Evolutionary conservation across 2,797 vertebrate genomes (phyloP), one percentile per base, ranked within the genome.

Genomic region (Acipenser ruthenus): DNA sequence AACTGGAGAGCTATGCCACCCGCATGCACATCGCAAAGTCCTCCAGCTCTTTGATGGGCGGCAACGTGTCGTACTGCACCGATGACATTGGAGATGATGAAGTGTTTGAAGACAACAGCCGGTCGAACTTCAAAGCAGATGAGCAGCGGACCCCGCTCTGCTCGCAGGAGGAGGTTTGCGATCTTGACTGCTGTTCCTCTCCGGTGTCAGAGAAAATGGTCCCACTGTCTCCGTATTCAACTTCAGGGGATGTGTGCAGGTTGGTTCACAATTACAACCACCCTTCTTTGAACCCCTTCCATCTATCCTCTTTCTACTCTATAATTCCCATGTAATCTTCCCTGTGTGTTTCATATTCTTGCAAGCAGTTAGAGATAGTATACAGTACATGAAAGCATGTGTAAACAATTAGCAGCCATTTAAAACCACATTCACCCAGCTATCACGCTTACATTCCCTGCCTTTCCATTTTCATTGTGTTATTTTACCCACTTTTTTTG

Each of bases 221-320:
- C 77, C 92, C 93, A 1, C 77, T 87, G 63, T 97, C 94, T 70
- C 92, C 92, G 12, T 89, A 86, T 77, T 99, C 96, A 37, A 71
- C 91, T 11, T 93, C 92, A 1, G 95, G 90, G 80, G 95, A 98
- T 78, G 90, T 88, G 77, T 99, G 97, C 97, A 99, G 97, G 97
- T 99, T 93, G 92, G 95, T 98, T 79, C 87, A 75, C 62, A 61
- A 59, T 37, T 37, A 37, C 37, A 37, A 37, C 37, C 37, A 37
- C 68, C 55, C 37, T 37, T 37, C 37, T 37, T 37, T 37, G 79
- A 37, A 37, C 37, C 4, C 37, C 0, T 62, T 73, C 67, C 62
- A 2, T 37, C 37, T 37, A 0, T 74, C 72, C 67, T 67, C 56
- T 13, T 9, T 52, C 3, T 18, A 37, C 37, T 37, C 67, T 67